Evolutionary conservation across 2,797 vertebrate genomes (phyloP).

Genomic region (Periophthalmus magnuspinnatus): DNA sequence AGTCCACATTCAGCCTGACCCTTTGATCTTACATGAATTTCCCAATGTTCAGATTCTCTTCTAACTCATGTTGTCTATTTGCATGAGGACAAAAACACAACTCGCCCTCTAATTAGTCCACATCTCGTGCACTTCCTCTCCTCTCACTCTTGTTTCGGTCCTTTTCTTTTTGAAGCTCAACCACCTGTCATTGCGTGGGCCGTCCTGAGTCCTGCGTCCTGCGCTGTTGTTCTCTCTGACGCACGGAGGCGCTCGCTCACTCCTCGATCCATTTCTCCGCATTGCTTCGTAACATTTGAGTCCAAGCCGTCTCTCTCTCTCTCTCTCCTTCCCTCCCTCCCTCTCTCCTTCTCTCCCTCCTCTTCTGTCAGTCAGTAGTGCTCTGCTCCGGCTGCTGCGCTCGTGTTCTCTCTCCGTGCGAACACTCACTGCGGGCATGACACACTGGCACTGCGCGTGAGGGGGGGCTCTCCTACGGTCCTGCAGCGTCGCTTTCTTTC

Average conservation of each 20-base stretch:
- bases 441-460: constrained; percentile 56
- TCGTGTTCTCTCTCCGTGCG: constrained; percentile 53
- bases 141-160: too few species aligned
- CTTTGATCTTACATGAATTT: too few species aligned
- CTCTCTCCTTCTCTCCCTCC: background rate
- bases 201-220: background rate
- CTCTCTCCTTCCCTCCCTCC: constrained; percentile 4
- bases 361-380: constrained; percentile 50
- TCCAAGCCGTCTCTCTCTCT: constrained; percentile 52
- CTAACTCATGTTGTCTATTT: too few species aligned
- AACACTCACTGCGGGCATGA: constrained; percentile 64
- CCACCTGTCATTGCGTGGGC: background rate
- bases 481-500: constrained; percentile 17
- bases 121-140: too few species aligned
- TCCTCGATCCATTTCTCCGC: constrained; percentile 41
- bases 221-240: constrained; percentile 33
- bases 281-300: constrained; percentile 53
- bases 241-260: constrained; percentile 68
- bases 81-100: too few species aligned
- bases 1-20: too few species aligned
- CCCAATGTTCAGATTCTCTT: too few species aligned
- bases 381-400: constrained; percentile 55
- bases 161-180: background rate
- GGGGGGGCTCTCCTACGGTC: constrained; percentile 48
- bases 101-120: too few species aligned